A percentile compares a stretch with the other conserved stretches of the same genome.
Evolutionary conservation across 2,797 vertebrate genomes (phyloP).

Genomic region (Melanogrammus aeglefinus): DNA sequence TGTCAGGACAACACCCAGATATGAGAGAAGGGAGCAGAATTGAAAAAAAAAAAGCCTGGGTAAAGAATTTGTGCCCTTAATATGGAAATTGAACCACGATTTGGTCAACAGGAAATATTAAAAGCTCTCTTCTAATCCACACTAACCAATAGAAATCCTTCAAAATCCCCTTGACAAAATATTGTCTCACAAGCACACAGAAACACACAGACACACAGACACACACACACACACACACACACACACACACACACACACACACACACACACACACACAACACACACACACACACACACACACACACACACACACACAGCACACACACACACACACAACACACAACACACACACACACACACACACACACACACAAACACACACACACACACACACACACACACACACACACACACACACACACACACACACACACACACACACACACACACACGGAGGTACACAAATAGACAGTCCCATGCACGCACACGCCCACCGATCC

Average conservation of each 20-base stretch:
- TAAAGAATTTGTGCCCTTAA: no score
- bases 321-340: conserved; percentile 6
- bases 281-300: conserved; percentile 22
- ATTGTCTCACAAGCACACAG: neutral
- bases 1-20: no score
- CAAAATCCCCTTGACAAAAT: neutral
- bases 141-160: neutral
- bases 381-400: conserved; percentile 9
- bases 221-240: conserved; percentile 6
- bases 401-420: conserved; percentile 26
- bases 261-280: conserved; percentile 10
- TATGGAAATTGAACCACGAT: no score
- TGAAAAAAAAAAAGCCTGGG: no score
- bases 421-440: conserved; percentile 26
- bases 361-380: neutral
- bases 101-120: no score
- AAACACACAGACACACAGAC: conserved; percentile 6
- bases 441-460: no score
- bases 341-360: conserved; percentile 12
- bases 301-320: conserved; percentile 24
- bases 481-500: conserved; percentile 26
- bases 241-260: conserved; percentile 5
- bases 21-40: no score
- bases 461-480: no score
- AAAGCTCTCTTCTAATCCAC: no score